These are phyloP conservation scores for Drosophila kikkawai DNA, from an alignment of 1,140 invertebrate genomes.

Conservation along the genomic window DNA sequence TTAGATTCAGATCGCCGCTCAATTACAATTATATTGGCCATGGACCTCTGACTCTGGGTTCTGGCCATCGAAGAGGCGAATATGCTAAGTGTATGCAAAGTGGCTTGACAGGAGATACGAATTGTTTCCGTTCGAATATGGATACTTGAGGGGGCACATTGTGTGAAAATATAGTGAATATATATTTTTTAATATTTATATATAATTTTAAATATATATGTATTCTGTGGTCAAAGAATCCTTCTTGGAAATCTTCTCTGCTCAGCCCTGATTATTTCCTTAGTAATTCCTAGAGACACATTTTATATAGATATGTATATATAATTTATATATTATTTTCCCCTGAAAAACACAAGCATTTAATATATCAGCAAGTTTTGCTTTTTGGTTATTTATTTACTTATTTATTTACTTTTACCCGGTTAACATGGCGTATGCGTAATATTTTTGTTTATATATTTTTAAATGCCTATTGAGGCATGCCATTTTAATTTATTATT, in stretches of 20 bases:
- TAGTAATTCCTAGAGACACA: too few species aligned
- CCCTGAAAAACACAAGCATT: not conserved
- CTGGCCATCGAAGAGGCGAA: conserved; percentile 6
- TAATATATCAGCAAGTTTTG: not conserved
- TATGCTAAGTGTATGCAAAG: conserved; percentile 57
- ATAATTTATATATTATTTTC: too few species aligned
- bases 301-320: too few species aligned
- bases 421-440: conserved; percentile 3
- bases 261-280: too few species aligned
- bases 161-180: too few species aligned
- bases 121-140: conserved; percentile 29
- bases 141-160: not conserved
- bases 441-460: not conserved
- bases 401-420: not conserved
- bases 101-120: conserved; percentile 35
- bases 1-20: not conserved
- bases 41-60: not conserved
- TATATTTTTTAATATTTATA: too few species aligned
- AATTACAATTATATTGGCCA: conserved; percentile 28
- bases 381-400: not conserved
- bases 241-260: too few species aligned
- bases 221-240: too few species aligned
- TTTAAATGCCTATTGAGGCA: not conserved
- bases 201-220: not conserved
- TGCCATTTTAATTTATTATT: not conserved